Evolutionary conservation across 2,888 invertebrate species (phyloP), one percentile per base, ranked within the genome.

Genomic region (Eucriotettix oculatus): DNA sequence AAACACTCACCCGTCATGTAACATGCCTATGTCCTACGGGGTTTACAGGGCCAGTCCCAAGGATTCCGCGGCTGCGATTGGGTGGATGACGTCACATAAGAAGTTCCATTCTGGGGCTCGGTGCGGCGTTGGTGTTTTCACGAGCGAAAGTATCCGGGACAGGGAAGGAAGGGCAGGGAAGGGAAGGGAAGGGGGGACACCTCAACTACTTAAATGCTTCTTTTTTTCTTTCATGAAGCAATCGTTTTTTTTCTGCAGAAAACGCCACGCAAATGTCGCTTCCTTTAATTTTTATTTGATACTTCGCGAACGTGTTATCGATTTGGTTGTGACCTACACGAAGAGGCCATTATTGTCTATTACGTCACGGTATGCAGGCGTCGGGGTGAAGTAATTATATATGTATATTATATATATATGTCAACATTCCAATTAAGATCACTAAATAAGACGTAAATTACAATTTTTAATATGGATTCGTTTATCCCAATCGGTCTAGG

Each of bases 1-100:
- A 73, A 74, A 75, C 74, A 76, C 76, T 75, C 75, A 76, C 76
- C 71, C 74, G 73, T 74, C 74, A 74, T 74, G 73, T 66, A 67
- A 68, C 67, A 66, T 68, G 67, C 68, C 68, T 66, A 68, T 68
- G 64, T 68, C 66, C 67, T 66, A 68, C 67, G 66, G 68, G 68
- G 68, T 64, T 67, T 65, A 68, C 69, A 65, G 60, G 60, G 58
- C 61, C 60, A 63, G 60, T 64, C 63, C 64, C 67, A 67, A 63
- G 67, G 66, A 65, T 64, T 65, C 66, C 66, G 57, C 55, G 59
- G 60, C 61, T 62, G 64, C 65, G 63, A 67, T 67, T 67, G 67
- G 68, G 60, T 63, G 65, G 60, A 60, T 65, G 63, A 65, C 64
- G 62, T 64, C 64, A 64, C 56, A 54, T 61, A 59, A 61, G 61